A percentile compares a stretch with the other conserved stretches of the same genome.
phyloP scores from a whole-genome alignment of 2,888 invertebrate genomes.

The Toxonevra muliebris region DNA sequence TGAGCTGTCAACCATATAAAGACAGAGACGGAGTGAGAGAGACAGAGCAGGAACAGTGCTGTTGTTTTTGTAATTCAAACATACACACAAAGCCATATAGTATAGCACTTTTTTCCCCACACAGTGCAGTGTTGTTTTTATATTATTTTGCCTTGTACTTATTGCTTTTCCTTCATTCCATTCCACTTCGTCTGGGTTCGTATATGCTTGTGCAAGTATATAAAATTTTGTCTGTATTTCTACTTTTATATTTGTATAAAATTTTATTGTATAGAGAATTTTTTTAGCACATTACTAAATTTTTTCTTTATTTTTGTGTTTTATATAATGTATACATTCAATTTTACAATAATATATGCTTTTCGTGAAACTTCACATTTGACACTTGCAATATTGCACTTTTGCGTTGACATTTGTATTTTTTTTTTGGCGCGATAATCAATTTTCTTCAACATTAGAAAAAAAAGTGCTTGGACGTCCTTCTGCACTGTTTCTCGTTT shows the following conservation, averaged over 20 bases:
- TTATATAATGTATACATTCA: neutral
- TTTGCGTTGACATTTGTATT: constrained; percentile 26
- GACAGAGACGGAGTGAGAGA: neutral
- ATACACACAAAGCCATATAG: too few relatives aligned
- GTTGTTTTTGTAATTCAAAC: too few relatives aligned
- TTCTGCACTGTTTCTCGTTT: constrained; percentile 33
- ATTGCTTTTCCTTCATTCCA: neutral
- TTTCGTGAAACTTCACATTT: constrained; percentile 16
- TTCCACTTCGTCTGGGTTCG: neutral
- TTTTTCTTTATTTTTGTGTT: neutral
- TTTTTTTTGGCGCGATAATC: constrained; percentile 35
- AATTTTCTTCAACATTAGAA: constrained; percentile 29
- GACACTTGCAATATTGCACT: constrained; percentile 32
- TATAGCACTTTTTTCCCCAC: too few relatives aligned
- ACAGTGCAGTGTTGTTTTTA: neutral
- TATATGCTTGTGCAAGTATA: constrained; percentile 14
- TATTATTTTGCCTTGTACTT: constrained; percentile 1
- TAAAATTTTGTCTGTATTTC: constrained; percentile 16
- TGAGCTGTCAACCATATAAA: neutral
- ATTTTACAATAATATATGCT: neutral
- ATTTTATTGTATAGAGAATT: neutral
- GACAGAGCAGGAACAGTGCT: too few relatives aligned
- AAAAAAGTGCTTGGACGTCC: constrained; percentile 25
- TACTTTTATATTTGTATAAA: neutral
- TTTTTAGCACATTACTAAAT: neutral